Conservation (phyloP, 2,797 vertebrate species). For the Mycteria americana region DNA sequence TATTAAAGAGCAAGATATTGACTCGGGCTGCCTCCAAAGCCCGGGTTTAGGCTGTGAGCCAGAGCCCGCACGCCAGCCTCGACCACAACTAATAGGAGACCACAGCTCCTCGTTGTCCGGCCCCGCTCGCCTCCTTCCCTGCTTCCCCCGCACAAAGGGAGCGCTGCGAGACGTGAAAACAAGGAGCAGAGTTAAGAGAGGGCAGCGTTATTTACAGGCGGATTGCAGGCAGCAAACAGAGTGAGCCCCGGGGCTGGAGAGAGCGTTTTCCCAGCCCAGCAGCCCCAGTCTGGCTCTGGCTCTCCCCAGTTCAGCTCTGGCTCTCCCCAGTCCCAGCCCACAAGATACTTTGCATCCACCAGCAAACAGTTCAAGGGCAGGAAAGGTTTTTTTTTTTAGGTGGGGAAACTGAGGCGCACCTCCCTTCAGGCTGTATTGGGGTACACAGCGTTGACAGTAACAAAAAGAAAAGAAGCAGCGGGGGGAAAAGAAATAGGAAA, state of each 20-base stretch:
- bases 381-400: neutral
- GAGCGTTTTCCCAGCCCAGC: neutral
- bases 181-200: neutral
- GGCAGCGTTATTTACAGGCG: neutral
- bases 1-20: neutral
- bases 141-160: neutral
- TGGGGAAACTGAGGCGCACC: neutral
- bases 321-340: neutral
- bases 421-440: neutral
- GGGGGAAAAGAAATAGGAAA: neutral
- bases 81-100: neutral
- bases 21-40: neutral
- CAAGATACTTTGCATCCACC: neutral
- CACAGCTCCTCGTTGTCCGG: neutral
- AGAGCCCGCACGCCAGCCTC: neutral
- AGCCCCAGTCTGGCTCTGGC: neutral
- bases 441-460: neutral
- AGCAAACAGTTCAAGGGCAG: neutral
- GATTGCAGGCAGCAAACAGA: neutral
- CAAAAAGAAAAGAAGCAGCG: neutral
- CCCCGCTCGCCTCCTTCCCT: neutral
- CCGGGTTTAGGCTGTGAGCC: neutral
- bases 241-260: neutral
- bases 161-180: fast-evolving
- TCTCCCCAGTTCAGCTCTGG: neutral